A percentile compares a stretch with the other conserved stretches of the same genome.
Evolutionary conservation across 2,797 vertebrate species (phyloP).

Genomic region (Monodelphis domestica): DNA sequence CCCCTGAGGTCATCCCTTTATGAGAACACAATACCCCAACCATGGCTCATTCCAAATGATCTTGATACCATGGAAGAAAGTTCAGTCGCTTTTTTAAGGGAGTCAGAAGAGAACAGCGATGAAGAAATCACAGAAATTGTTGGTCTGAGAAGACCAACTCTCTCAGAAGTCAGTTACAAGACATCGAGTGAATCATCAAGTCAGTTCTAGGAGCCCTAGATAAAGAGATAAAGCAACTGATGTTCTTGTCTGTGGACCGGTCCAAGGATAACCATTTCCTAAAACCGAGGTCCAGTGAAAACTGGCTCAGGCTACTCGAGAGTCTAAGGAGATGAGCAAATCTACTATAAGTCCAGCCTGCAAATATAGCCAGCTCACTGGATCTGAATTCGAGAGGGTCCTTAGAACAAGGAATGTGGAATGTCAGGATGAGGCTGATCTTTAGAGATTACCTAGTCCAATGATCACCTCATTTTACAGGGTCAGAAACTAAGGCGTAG

Average conservation of each 20-base stretch:
- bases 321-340: background rate
- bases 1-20: background rate
- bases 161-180: too few relatives aligned
- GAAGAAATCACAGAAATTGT: too few relatives aligned
- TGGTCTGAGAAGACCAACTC: too few relatives aligned
- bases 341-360: background rate
- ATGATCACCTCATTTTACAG: background rate
- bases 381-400: background rate
- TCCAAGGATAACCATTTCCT: background rate
- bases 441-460: background rate
- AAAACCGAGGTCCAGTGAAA: background rate
- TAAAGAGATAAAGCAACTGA: background rate
- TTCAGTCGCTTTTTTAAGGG: too few relatives aligned
- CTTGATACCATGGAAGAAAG: background rate
- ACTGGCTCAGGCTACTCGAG: background rate
- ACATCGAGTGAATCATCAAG: background rate
- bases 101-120: background rate
- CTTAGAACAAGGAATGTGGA: background rate
- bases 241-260: background rate
- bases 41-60: too few relatives aligned
- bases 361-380: background rate
- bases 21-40: background rate
- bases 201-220: background rate
- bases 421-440: background rate
- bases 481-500: background rate